phyloP scores from a whole-genome alignment of 2,797 vertebrate genomes.

The Acrossocheilus wenchowensis region DNA sequence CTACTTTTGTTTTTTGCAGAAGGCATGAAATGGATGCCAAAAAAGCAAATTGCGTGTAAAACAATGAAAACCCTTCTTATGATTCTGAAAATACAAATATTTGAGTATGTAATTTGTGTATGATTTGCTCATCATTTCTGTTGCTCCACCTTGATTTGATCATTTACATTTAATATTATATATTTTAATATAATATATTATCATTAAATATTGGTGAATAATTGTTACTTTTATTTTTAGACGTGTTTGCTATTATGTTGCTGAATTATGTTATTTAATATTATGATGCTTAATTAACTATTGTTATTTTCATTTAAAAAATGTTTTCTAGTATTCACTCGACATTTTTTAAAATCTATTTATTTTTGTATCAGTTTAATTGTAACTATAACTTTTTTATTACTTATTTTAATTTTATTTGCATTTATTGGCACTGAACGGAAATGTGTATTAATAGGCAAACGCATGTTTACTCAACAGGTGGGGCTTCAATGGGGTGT shows the following conservation, averaged over 20 bases:
- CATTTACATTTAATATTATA: not conserved
- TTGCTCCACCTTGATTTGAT: not conserved
- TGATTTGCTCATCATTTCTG: not conserved
- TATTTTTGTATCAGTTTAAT: not conserved
- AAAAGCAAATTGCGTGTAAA: not conserved
- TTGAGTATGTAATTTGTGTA: not conserved
- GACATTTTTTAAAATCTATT: not conserved
- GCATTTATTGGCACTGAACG: not conserved
- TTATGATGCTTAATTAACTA: not conserved
- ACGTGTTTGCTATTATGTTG: not conserved
- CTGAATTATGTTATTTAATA: not conserved
- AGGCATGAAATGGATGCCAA: not conserved
- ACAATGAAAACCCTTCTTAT: not conserved
- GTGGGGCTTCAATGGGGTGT: conserved; percentile 26
- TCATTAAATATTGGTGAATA: not conserved
- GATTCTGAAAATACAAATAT: not conserved
- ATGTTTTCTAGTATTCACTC: not conserved
- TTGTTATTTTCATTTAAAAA: not conserved
- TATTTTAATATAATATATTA: not conserved
- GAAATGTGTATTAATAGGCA: not conserved
- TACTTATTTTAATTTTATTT: not conserved
- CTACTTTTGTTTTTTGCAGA: not conserved
- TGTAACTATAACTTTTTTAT: not conserved
- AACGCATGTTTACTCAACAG: conserved; percentile 38
- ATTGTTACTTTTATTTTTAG: not conserved